Percentiles rank a stretch among this genome's conserved stretches.
phyloP scores from a whole-genome alignment of 2,888 invertebrate genomes.

The Agrotis segetum region DNA sequence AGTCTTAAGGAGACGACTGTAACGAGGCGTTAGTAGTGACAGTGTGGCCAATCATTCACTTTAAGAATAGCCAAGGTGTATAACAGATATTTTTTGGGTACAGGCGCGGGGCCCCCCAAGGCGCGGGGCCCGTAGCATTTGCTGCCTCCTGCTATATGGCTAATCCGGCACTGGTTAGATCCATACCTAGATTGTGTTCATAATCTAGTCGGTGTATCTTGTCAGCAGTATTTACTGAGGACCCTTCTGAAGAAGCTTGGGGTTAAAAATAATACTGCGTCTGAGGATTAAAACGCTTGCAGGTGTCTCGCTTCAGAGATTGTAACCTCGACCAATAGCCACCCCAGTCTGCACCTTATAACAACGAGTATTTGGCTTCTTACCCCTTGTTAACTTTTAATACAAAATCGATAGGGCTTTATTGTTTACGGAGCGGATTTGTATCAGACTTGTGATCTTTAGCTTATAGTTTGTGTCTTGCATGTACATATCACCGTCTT shows the following conservation, averaged over 20 bases:
- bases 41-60: no score
- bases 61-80: no score
- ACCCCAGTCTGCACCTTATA: slow-evolving; percentile 65
- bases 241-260: slow-evolving; percentile 70
- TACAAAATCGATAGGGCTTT: slow-evolving; percentile 77
- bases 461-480: slow-evolving; percentile 59
- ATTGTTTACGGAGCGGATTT: slow-evolving; percentile 82
- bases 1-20: no score
- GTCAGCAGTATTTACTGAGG: slow-evolving; percentile 75
- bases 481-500: slow-evolving; percentile 43
- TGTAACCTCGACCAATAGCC: slow-evolving; percentile 49
- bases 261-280: slow-evolving; percentile 82
- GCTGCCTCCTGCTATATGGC: no score
- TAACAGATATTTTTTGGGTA: no score
- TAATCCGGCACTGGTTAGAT: no score
- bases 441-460: slow-evolving; percentile 81
- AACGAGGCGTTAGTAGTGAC: no score
- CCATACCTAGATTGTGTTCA: slow-evolving; percentile 65
- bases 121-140: no score
- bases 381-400: slow-evolving; percentile 57
- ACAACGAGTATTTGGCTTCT: slow-evolving; percentile 53
- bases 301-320: slow-evolving; percentile 78
- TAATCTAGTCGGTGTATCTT: slow-evolving; percentile 73
- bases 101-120: no score
- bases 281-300: slow-evolving; percentile 77